Evolutionary conservation across 2,113 vertebrate species (phyloP).

Genomic region (Ameiurus melas): DNA sequence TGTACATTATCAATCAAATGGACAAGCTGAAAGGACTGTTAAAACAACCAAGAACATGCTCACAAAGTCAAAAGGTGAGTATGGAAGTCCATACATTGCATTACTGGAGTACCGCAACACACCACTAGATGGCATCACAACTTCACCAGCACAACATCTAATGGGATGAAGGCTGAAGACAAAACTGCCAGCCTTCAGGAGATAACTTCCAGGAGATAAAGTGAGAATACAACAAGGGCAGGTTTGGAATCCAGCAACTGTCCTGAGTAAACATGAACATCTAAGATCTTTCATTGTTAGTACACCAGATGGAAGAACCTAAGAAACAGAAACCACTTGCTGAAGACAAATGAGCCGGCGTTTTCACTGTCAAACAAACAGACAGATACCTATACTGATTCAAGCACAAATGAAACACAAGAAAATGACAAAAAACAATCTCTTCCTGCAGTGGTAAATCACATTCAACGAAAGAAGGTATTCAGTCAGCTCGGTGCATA

Average conservation of each 20-base stretch:
- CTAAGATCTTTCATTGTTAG: not conserved
- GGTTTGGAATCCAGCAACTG: not conserved
- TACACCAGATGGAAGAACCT: not conserved
- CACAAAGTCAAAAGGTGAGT: too few species aligned
- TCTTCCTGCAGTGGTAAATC: too few species aligned
- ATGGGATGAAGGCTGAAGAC: not conserved
- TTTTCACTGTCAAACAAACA: not conserved
- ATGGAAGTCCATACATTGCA: too few species aligned
- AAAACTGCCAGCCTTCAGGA: not conserved
- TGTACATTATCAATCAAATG: not conserved
- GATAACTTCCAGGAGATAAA: not conserved
- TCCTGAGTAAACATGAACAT: not conserved
- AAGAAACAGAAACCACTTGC: not conserved
- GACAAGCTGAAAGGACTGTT: not conserved
- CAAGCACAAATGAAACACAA: too few species aligned
- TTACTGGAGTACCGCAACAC: too few species aligned
- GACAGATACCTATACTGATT: not conserved
- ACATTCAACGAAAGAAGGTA: too few species aligned
- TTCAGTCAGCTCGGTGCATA: too few species aligned
- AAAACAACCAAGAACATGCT: too few species aligned
- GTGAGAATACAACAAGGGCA: not conserved
- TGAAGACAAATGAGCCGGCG: not conserved
- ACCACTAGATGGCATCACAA: too few species aligned
- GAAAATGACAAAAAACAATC: too few species aligned
- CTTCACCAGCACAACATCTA: not conserved